Evolutionary conservation across 1,140 invertebrate species (phyloP).

Genomic region (Anoplolepis gracilipes): DNA sequence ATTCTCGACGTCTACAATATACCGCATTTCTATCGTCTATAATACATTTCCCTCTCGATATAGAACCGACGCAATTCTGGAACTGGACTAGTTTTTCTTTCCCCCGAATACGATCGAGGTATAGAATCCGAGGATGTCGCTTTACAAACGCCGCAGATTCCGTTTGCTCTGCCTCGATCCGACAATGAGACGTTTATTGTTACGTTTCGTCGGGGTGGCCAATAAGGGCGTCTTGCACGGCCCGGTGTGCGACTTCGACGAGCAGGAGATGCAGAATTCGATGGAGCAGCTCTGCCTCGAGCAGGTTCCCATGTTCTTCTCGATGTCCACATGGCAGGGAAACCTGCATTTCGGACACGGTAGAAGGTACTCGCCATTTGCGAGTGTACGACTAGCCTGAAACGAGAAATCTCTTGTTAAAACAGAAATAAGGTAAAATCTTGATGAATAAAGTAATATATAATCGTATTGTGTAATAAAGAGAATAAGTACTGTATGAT

Average conservation of each 20-base stretch:
- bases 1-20: not conserved
- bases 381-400: slow-evolving; percentile 82
- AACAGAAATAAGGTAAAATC: too few relatives aligned
- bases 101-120: not conserved
- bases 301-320: slow-evolving; percentile 81
- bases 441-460: too few relatives aligned
- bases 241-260: slow-evolving; percentile 80
- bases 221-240: slow-evolving; percentile 82
- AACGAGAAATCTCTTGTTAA: slow-evolving; percentile 63
- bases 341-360: slow-evolving; percentile 83
- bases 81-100: slow-evolving; percentile 47
- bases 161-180: slow-evolving; percentile 83
- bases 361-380: slow-evolving; percentile 79
- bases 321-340: slow-evolving; percentile 80
- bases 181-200: slow-evolving; percentile 78
- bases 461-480: too few relatives aligned
- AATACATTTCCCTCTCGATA: not conserved
- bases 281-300: slow-evolving; percentile 81
- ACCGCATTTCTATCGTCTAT: not conserved
- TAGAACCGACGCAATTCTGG: not conserved
- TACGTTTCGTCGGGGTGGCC: slow-evolving; percentile 83
- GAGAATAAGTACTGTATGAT: too few relatives aligned
- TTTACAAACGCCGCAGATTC: slow-evolving; percentile 80
- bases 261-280: slow-evolving; percentile 83
- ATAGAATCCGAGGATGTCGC: not conserved